Evolutionary conservation across 2,113 vertebrate species (phyloP).

Genomic region (Rhodinocichla rosea): DNA sequence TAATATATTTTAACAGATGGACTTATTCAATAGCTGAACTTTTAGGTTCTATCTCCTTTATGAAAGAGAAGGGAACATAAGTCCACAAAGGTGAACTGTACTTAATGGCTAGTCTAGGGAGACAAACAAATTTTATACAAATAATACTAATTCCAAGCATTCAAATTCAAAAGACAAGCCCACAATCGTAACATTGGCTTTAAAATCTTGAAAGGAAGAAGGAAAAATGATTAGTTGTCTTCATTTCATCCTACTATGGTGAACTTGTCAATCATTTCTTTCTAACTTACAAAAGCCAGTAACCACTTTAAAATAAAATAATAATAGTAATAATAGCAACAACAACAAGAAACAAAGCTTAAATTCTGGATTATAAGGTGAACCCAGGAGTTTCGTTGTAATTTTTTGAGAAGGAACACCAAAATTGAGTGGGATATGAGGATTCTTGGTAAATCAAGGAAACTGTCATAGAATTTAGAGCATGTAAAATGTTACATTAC

Average conservation of each 20-base stretch:
- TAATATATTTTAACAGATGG: background rate
- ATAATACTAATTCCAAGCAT: background rate
- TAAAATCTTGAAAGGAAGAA: background rate
- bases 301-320: background rate
- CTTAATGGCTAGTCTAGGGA: background rate
- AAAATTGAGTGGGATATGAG: background rate
- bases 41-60: background rate
- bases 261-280: background rate
- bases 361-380: background rate
- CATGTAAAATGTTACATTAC: background rate
- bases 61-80: background rate
- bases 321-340: fast-evolving
- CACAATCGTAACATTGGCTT: background rate
- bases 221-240: background rate
- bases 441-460: background rate
- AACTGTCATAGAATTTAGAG: background rate
- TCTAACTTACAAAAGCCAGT: background rate
- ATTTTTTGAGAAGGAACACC: background rate
- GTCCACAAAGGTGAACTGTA: background rate
- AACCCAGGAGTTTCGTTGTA: background rate
- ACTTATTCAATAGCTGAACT: background rate
- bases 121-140: background rate
- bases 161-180: background rate
- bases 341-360: background rate
- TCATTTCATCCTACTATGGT: background rate